A percentile compares a stretch with the other conserved stretches of the same genome.
Conservation (phyloP, 1,140 invertebrate genomes). For the Apocrypta bakeri region DNA sequence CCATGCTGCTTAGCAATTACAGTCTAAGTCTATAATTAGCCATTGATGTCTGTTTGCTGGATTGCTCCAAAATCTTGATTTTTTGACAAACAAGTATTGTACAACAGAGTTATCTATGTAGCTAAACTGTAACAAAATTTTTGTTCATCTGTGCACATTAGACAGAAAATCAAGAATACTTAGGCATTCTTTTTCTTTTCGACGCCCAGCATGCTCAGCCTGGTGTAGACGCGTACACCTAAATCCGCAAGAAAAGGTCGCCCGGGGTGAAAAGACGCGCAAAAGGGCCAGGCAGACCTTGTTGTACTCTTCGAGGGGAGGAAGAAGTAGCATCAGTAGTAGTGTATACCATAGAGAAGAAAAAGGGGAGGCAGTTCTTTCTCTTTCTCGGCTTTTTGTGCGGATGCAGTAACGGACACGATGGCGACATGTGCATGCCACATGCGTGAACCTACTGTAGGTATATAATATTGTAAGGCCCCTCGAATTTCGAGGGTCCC, state of each 20-base stretch:
- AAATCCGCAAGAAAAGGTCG: neutral
- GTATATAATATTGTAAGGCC: neutral
- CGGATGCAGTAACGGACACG: neutral
- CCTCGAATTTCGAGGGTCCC: neutral
- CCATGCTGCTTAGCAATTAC: too few relatives aligned
- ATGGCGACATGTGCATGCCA: constrained; percentile 43
- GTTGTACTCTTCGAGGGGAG: neutral
- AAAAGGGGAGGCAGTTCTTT: neutral
- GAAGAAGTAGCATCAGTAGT: neutral
- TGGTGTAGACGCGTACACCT: neutral
- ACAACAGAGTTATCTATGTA: too few relatives aligned
- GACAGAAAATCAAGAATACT: too few relatives aligned
- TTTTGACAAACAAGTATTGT: too few relatives aligned
- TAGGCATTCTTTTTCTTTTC: too few relatives aligned
- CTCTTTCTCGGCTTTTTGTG: constrained; percentile 29
- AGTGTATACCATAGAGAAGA: neutral
- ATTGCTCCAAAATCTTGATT: too few relatives aligned
- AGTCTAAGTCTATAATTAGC: too few relatives aligned
- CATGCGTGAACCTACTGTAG: neutral
- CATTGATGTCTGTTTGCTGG: too few relatives aligned
- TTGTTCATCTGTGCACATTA: too few relatives aligned
- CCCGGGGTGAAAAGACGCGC: neutral
- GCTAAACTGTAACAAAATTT: too few relatives aligned
- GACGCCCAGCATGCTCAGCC: neutral
- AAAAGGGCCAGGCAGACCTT: neutral